These are phyloP conservation scores for Pitta sordida DNA, from an alignment of 2,113 vertebrate species.

Conservation along the genomic window DNA sequence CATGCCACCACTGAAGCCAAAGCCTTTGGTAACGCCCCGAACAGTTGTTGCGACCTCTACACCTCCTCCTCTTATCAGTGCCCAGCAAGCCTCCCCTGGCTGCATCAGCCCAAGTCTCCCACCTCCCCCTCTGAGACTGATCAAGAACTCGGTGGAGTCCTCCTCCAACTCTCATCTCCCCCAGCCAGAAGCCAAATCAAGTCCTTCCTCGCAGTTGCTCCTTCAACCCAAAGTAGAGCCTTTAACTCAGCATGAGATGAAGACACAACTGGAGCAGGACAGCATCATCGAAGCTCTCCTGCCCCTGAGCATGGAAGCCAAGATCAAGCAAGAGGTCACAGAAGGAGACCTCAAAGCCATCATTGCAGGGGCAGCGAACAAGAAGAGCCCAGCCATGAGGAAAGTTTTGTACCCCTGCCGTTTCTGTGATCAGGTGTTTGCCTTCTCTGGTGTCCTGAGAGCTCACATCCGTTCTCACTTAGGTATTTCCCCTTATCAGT, in stretches of 20 bases:
- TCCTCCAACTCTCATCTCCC: conserved; percentile 66
- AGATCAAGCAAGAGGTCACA: conserved; percentile 84
- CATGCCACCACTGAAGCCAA: conserved; percentile 92
- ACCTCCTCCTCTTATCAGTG: conserved; percentile 86
- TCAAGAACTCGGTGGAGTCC: conserved; percentile 77
- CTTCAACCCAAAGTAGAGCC: conserved; percentile 65
- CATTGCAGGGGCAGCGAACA: conserved; percentile 68
- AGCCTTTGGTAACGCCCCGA: conserved; percentile 87
- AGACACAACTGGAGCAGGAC: conserved; percentile 80
- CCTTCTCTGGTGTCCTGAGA: conserved; percentile 88
- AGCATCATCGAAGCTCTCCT: conserved; percentile 79
- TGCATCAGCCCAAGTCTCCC: conserved; percentile 91
- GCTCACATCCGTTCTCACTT: conserved; percentile 93
- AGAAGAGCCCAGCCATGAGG: conserved; percentile 72
- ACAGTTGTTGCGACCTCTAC: conserved; percentile 87
- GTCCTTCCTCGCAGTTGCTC: conserved; percentile 54
- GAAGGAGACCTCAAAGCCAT: conserved; percentile 81
- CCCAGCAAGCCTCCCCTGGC: conserved; percentile 92
- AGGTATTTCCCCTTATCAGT: conserved; percentile 92
- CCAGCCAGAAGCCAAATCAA: conserved; percentile 65
- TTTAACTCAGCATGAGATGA: conserved; percentile 72
- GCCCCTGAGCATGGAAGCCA: conserved; percentile 76
- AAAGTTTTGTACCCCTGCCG: conserved; percentile 90
- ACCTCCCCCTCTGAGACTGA: conserved; percentile 77
- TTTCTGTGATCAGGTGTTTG: conserved; percentile 92